Evolutionary conservation across 2,888 invertebrate species (phyloP).

Genomic region (Nycteola revayana): DNA sequence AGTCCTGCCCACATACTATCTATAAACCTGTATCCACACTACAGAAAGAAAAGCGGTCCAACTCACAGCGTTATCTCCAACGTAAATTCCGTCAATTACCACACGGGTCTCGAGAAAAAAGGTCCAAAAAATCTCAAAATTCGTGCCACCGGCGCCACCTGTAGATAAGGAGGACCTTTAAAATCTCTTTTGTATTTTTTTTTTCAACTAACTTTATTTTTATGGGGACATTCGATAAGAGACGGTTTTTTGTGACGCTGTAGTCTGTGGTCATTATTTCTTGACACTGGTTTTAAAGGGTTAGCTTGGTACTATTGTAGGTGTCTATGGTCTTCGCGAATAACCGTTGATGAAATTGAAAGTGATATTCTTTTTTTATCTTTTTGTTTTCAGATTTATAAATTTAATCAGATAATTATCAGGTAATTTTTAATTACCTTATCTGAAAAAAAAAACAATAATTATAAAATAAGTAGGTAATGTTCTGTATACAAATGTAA

Average conservation of each 20-base stretch:
- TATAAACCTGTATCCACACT: neutral
- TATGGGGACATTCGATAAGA: constrained; percentile 41
- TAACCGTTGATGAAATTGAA: too few relatives aligned
- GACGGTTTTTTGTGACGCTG: constrained; percentile 27
- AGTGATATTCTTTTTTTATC: too few relatives aligned
- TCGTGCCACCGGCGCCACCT: constrained; percentile 44
- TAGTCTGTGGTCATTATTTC: constrained; percentile 31
- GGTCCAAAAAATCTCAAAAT: constrained; percentile 31
- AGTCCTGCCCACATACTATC: too few relatives aligned
- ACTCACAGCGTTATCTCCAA: constrained; percentile 29
- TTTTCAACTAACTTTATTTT: constrained; percentile 35
- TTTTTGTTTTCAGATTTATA: too few relatives aligned
- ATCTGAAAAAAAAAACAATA: too few relatives aligned
- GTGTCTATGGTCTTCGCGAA: too few relatives aligned
- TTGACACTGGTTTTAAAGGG: constrained; percentile 16
- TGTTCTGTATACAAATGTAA: too few relatives aligned
- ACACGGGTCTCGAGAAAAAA: constrained; percentile 24
- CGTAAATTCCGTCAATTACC: constrained; percentile 49
- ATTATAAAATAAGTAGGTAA: too few relatives aligned
- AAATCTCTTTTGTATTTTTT: constrained; percentile 32
- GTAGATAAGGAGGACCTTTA: constrained; percentile 33
- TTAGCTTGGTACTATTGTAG: constrained; percentile 6
- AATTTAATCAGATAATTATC: too few relatives aligned
- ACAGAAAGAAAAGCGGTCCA: constrained; percentile 7
- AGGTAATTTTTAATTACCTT: too few relatives aligned